Percentiles rank a stretch among this genome's conserved stretches.
phyloP scores from a whole-genome alignment of 2,888 invertebrate species.

The Drosophila antonietae region DNA sequence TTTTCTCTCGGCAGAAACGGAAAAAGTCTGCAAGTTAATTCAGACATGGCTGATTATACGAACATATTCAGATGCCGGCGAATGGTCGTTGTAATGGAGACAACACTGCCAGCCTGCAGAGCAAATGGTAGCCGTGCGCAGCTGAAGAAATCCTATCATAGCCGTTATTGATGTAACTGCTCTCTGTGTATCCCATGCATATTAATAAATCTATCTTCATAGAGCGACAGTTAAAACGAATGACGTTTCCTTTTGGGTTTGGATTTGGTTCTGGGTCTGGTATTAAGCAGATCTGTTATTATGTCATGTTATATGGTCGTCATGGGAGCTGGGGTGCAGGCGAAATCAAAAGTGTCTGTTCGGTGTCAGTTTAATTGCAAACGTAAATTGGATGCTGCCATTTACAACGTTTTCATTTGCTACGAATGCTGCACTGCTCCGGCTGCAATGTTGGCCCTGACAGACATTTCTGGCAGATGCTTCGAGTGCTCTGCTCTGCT shows the following conservation, averaged over 20 bases:
- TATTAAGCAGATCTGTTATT: slow-evolving; percentile 42
- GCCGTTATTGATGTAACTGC: background rate
- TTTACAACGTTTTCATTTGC: slow-evolving; percentile 77
- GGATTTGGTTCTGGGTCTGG: slow-evolving; percentile 11
- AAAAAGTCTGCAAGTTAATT: background rate
- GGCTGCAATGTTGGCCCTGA: slow-evolving; percentile 42
- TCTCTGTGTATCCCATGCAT: background rate
- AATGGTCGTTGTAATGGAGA: slow-evolving; percentile 42
- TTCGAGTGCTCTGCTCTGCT: slow-evolving; percentile 10
- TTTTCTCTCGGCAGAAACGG: background rate
- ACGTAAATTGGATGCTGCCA: slow-evolving; percentile 82
- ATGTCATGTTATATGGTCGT: slow-evolving; percentile 46
- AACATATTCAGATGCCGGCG: slow-evolving; percentile 57
- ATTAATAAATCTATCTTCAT: slow-evolving; percentile 38
- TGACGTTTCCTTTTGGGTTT: slow-evolving; percentile 11
- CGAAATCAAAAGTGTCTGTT: slow-evolving; percentile 82
- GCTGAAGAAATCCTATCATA: slow-evolving; percentile 7
- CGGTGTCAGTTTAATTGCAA: slow-evolving; percentile 82
- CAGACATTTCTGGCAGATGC: slow-evolving; percentile 68
- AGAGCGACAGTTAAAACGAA: slow-evolving; percentile 10
- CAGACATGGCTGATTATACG: slow-evolving; percentile 57
- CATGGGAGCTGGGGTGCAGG: slow-evolving; percentile 34
- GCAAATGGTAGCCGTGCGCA: background rate
- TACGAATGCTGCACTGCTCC: slow-evolving; percentile 38
- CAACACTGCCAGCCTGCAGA: background rate